Percentiles rank a stretch among this genome's conserved stretches.
These are phyloP conservation scores for Sander lucioperca DNA, from an alignment of 2,113 vertebrate species.

Conservation along the genomic window DNA sequence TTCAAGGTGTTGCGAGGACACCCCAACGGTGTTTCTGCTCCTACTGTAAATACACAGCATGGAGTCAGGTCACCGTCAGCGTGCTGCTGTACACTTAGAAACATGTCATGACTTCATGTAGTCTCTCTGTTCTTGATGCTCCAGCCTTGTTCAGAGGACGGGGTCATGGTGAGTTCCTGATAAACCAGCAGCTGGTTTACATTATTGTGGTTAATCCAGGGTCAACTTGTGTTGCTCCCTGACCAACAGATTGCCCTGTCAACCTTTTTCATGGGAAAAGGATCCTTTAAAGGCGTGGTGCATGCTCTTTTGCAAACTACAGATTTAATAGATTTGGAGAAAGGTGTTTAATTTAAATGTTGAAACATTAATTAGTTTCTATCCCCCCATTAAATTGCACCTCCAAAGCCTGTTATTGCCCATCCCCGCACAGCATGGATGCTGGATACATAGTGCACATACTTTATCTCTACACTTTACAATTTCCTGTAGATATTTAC, in stretches of 20 bases:
- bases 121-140: conserved; percentile 38
- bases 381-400: conserved; percentile 40
- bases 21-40: neutral
- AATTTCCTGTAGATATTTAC: conserved; percentile 22
- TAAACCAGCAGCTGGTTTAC: conserved; percentile 66
- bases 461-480: conserved; percentile 32
- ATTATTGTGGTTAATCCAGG: conserved; percentile 64
- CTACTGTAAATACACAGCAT: conserved; percentile 36
- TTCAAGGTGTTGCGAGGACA: conserved; percentile 35
- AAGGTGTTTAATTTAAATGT: conserved; percentile 49
- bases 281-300: conserved; percentile 17
- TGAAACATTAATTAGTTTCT: conserved; percentile 45
- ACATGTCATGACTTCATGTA: conserved; percentile 50
- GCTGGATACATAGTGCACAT: conserved; percentile 6
- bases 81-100: conserved; percentile 38
- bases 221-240: conserved; percentile 54
- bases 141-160: conserved; percentile 23
- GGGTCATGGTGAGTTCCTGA: conserved; percentile 58
- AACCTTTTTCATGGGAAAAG: conserved; percentile 46
- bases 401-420: conserved; percentile 46
- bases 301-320: conserved; percentile 18
- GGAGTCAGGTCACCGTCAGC: conserved; percentile 21
- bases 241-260: conserved; percentile 48
- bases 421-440: conserved; percentile 17
- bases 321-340: conserved; percentile 28